phyloP scores from a whole-genome alignment of 2,113 vertebrate species.

The Sylvietta virens region DNA sequence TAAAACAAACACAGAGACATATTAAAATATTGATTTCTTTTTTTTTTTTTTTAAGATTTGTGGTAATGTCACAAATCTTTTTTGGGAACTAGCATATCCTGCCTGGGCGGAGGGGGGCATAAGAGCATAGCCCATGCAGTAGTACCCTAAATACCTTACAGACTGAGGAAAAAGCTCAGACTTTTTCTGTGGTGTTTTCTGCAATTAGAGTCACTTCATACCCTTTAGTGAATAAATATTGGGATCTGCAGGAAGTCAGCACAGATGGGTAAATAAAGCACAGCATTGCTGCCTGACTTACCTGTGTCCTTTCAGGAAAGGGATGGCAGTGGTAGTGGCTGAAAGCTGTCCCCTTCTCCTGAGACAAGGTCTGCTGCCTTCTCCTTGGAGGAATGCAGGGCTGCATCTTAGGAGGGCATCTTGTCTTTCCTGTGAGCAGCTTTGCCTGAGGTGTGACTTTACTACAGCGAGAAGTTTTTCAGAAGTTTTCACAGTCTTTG shows the following conservation, averaged over 20 bases:
- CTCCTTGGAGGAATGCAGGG: background rate
- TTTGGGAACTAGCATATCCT: background rate
- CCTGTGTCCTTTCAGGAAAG: background rate
- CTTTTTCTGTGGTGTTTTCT: background rate
- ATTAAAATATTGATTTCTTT: background rate
- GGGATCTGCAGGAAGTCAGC: background rate
- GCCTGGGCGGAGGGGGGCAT: background rate
- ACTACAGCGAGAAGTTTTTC: background rate
- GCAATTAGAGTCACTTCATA: background rate
- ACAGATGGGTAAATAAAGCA: background rate
- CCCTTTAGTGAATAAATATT: background rate
- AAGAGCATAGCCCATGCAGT: too few species aligned
- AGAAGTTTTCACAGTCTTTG: background rate
- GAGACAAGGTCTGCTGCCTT: background rate
- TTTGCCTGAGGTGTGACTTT: background rate
- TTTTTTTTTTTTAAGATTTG: background rate
- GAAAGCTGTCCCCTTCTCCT: background rate
- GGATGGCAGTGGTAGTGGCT: background rate
- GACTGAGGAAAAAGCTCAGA: background rate
- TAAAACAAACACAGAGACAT: background rate
- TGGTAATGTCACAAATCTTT: background rate
- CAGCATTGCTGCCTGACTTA: accelerated
- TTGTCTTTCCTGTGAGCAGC: background rate
- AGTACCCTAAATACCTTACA: background rate
- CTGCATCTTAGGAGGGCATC: background rate